These are phyloP conservation scores for Cotesia glomerata DNA, from an alignment of 1,140 invertebrate genomes.

Conservation along the genomic window DNA sequence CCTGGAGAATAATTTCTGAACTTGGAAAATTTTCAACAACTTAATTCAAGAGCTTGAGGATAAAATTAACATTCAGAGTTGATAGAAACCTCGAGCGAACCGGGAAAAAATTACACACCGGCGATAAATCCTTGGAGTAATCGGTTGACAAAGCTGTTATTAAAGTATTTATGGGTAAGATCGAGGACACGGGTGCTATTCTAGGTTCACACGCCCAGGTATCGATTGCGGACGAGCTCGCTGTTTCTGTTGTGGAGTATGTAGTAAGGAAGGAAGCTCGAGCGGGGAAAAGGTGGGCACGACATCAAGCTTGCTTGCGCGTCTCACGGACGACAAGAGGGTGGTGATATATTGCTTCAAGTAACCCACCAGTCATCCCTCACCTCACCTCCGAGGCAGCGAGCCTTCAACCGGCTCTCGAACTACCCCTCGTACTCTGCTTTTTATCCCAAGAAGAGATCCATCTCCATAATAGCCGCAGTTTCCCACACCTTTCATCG, in stretches of 20 bases:
- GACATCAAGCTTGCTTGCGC: conserved; percentile 50
- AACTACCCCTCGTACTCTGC: conserved; percentile 14
- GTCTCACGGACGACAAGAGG: conserved; percentile 58
- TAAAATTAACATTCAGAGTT: not conserved
- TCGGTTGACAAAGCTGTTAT: too few species aligned
- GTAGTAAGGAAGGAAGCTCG: conserved; percentile 22
- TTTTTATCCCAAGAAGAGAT: conserved; percentile 60
- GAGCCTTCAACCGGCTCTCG: conserved; percentile 9
- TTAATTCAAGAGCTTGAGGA: too few species aligned
- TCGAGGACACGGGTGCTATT: conserved; percentile 4
- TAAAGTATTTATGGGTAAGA: not conserved
- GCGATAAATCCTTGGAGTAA: too few species aligned
- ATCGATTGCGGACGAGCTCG: conserved; percentile 4
- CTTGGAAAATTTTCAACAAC: too few species aligned
- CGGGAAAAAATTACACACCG: too few species aligned
- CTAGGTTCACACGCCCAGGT: conserved; percentile 14
- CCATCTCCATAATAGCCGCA: conserved; percentile 61
- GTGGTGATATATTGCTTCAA: conserved; percentile 54
- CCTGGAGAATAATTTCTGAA: too few species aligned
- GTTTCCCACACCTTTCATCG: conserved; percentile 48
- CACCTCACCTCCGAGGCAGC: conserved; percentile 16
- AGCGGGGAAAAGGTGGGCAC: conserved; percentile 37
- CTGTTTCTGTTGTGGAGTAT: too few species aligned
- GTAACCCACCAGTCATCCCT: conserved; percentile 34
- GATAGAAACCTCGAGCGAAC: too few species aligned